Evolutionary conservation across 2,113 vertebrate genomes (phyloP), one percentile per base, ranked within the genome.

Genomic region (Gymnobelideus leadbeateri): DNA sequence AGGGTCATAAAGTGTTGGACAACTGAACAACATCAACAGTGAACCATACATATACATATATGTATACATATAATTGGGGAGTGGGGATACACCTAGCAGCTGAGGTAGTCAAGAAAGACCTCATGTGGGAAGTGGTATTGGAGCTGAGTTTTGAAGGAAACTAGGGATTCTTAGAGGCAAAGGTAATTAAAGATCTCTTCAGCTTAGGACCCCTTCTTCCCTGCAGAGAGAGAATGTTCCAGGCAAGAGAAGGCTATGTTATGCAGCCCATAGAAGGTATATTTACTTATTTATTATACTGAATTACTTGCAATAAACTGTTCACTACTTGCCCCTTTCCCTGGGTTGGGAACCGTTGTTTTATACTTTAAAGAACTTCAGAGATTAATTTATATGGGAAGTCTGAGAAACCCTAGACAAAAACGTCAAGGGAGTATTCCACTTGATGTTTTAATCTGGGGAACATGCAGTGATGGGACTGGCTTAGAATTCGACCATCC

Each of bases 401-500:
- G n/a, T 43, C 16, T 43, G 37, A 84, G 68, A 37, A 84, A 84
- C 6, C 5, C n/a, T 19, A 43, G 68, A 84, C n/a, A 43, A 19
- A 43, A n/a, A 77, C 23, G n/a, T 43, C n/a, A 23, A 84, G n/a
- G n/a, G 68, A 9, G 68, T 84, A 23, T 43, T 84, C n/a, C 43
- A 23, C 68, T 84, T 84, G 37, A 43, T 84, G 68, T 84, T 43
- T 19, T 84, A 43, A 84, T 43, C 16, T 43, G 68, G n/a, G 19
- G 68, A 84, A 43, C 68, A 84, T 43, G 16, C n/a, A 84, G n/a
- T 43, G 43, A 84, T 1, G 53, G 8, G 50, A 89, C 28, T 2
- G 4, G 24, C 89, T 68, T 95, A 94, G 43, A 94, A 94, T 89
- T 51, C 46, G 92, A 68, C 91, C 24, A 61, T 95, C 91, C 54